These are phyloP conservation scores for Labeo rohita DNA, from an alignment of 2,113 vertebrate genomes.

Conservation along the genomic window DNA sequence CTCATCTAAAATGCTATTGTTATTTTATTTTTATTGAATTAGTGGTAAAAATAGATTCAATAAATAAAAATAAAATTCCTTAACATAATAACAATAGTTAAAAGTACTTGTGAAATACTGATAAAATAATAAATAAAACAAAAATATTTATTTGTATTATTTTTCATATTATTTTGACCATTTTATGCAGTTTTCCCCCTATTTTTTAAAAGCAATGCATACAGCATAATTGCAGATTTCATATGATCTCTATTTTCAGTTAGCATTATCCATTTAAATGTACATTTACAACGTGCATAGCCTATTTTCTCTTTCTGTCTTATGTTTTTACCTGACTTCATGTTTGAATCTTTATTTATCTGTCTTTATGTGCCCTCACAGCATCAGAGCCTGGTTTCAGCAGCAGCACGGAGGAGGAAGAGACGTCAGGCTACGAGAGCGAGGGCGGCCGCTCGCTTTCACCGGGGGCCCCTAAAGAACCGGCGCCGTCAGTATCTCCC, in stretches of 20 bases:
- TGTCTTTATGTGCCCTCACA: slow-evolving; percentile 26
- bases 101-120: background rate
- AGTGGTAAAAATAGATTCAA: background rate
- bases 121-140: background rate
- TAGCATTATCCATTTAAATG: background rate
- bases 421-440: slow-evolving; percentile 79
- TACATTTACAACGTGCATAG: background rate
- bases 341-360: background rate
- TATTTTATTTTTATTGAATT: background rate
- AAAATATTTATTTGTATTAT: no score
- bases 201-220: background rate
- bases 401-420: slow-evolving; percentile 73
- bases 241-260: background rate
- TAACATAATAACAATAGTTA: background rate
- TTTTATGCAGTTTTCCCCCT: background rate
- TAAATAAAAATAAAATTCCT: background rate
- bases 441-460: slow-evolving; percentile 71
- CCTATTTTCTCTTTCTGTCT: background rate
- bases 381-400: slow-evolving; percentile 65
- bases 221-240: background rate
- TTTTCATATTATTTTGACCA: background rate
- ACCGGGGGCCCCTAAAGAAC: slow-evolving; percentile 44
- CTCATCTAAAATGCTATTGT: background rate
- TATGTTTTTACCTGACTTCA: background rate
- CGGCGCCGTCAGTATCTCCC: slow-evolving; percentile 52